These are phyloP conservation scores for Mesorhabditis spiculigera DNA, from an alignment of 2,888 invertebrate species.

Conservation along the genomic window DNA sequence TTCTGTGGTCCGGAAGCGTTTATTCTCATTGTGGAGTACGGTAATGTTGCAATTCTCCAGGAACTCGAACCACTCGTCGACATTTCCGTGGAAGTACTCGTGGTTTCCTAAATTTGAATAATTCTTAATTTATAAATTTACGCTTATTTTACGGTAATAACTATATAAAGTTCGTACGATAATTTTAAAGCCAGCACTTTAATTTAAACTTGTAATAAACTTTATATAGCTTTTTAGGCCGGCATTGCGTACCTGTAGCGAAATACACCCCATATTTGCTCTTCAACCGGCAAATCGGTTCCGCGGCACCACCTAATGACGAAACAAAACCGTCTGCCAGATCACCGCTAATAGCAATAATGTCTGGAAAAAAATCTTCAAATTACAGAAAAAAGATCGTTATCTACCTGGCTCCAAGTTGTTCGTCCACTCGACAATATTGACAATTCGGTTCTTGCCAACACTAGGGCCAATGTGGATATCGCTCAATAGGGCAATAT, in stretches of 20 bases:
- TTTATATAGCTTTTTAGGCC: background rate
- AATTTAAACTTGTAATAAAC: no score
- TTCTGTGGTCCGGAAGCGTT: conserved; percentile 18
- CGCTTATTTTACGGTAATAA: no score
- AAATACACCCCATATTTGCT: conserved; percentile 59
- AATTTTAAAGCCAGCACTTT: no score
- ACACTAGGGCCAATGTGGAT: conserved; percentile 62
- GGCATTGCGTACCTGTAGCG: conserved; percentile 56
- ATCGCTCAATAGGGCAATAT: conserved; percentile 59
- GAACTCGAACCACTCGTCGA: conserved; percentile 60
- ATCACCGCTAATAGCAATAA: conserved; percentile 60
- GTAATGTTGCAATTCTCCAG: conserved; percentile 46
- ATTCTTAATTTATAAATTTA: no score
- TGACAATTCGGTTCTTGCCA: conserved; percentile 51
- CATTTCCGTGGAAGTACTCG: conserved; percentile 61
- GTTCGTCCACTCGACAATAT: conserved; percentile 58
- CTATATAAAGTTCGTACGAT: no score
- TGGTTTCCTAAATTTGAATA: conserved; percentile 61
- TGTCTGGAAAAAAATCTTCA: no score
- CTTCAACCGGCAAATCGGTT: conserved; percentile 55
- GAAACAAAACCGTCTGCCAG: conserved; percentile 59
- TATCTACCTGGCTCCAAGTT: conserved; percentile 57
- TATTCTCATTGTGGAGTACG: conserved; percentile 41
- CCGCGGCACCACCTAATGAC: conserved; percentile 51
- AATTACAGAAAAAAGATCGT: no score